Conservation (phyloP, 2,113 vertebrate species). For the Zosterops japonicus region DNA sequence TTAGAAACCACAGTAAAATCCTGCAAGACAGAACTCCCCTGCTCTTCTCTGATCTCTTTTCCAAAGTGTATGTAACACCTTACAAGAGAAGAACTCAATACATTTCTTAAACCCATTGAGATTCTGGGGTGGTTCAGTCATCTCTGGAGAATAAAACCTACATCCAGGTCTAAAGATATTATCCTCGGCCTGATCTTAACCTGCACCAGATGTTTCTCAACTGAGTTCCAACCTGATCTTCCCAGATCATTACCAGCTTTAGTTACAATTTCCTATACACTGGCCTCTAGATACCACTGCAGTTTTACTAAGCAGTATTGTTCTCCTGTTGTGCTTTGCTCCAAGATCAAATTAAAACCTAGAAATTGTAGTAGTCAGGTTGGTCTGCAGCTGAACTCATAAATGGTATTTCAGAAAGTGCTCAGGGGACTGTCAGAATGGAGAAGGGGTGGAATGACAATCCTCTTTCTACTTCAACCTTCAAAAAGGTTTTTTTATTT, state of each 20-base stretch:
- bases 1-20: slow-evolving; percentile 31
- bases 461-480: neutral
- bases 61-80: neutral
- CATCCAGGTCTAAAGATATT: neutral
- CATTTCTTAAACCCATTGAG: neutral
- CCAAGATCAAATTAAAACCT: neutral
- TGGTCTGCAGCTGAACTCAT: neutral
- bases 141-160: neutral
- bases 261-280: neutral
- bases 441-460: neutral
- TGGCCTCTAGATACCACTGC: neutral
- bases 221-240: neutral
- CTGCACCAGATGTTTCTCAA: neutral
- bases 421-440: neutral
- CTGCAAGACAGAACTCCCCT: neutral
- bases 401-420: neutral
- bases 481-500: neutral
- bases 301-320: neutral
- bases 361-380: neutral
- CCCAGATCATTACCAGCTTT: neutral
- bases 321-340: neutral
- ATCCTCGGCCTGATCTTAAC: neutral
- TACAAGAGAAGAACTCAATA: neutral
- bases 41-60: neutral
- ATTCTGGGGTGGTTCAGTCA: neutral